phyloP scores from a whole-genome alignment of 2,113 vertebrate species.

The Psammodynastes pulverulentus region DNA sequence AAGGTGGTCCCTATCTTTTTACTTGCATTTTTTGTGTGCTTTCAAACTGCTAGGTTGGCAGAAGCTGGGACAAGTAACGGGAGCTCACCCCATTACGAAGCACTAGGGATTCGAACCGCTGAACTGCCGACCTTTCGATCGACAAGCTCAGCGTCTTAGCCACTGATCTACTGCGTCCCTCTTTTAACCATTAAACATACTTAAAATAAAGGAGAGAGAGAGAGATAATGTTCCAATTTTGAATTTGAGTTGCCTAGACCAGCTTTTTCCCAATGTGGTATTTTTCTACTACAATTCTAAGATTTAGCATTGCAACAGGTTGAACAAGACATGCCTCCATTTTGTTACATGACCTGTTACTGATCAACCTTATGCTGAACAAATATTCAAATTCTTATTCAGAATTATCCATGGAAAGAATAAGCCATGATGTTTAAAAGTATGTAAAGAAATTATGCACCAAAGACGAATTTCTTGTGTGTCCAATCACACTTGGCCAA shows the following conservation, averaged over 20 bases:
- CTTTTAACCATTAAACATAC: too few species aligned
- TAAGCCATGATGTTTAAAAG: constrained; percentile 22
- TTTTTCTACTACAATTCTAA: neutral
- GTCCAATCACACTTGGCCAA: too few species aligned
- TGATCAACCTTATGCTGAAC: neutral
- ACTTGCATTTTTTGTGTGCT: too few species aligned
- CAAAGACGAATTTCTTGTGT: too few species aligned
- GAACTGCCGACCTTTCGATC: too few species aligned
- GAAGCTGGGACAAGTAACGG: too few species aligned
- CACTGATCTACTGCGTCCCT: too few species aligned
- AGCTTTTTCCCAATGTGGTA: neutral
- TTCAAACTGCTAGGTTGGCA: too few species aligned
- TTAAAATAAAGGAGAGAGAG: neutral
- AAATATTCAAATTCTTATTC: neutral
- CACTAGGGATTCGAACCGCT: too few species aligned
- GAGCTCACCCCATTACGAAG: too few species aligned
- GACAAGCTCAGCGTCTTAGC: too few species aligned
- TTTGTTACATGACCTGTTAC: neutral
- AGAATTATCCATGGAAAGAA: neutral
- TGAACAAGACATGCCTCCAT: neutral
- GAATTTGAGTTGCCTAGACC: neutral
- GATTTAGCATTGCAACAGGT: neutral
- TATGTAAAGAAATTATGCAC: neutral
- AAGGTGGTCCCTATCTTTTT: too few species aligned
- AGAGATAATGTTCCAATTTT: neutral